A percentile compares a stretch with the other conserved stretches of the same genome.
Conservation (phyloP, 1,140 invertebrate species). For the Listronotus oregonensis region DNA sequence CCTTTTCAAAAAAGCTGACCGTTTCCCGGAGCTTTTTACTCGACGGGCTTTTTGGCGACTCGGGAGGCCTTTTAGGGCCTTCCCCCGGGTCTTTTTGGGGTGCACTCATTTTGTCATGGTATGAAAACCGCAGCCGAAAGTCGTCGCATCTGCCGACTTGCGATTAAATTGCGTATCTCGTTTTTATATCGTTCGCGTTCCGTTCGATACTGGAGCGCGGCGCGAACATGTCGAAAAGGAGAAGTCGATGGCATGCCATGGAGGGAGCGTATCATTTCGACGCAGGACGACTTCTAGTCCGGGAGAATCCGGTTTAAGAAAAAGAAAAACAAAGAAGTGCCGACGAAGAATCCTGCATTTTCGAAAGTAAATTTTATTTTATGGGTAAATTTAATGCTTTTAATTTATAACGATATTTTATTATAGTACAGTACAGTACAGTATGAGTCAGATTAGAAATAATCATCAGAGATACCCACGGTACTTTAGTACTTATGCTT, state of each 20-base stretch:
- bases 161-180: constrained; percentile 21
- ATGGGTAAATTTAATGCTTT: too few relatives aligned
- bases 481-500: too few relatives aligned
- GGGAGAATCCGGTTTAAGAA: neutral
- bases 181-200: constrained; percentile 38
- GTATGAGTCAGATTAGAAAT: too few relatives aligned
- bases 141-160: constrained; percentile 38
- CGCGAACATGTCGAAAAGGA: constrained; percentile 32
- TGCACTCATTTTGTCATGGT: constrained; percentile 39
- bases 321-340: neutral
- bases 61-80: constrained; percentile 41
- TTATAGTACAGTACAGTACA: too few relatives aligned
- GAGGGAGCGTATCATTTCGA: constrained; percentile 39
- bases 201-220: constrained; percentile 49
- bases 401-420: too few relatives aligned
- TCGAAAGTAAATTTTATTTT: too few relatives aligned
- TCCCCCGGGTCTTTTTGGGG: constrained; percentile 38
- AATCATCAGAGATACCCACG: too few relatives aligned
- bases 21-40: constrained; percentile 66
- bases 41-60: constrained; percentile 33
- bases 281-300: constrained; percentile 18
- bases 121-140: constrained; percentile 1
- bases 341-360: neutral
- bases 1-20: constrained; percentile 77
- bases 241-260: constrained; percentile 37